Base-by-base conservation (phyloP, 2,888 invertebrate genomes). In the Aporophyla nigra region DNA sequence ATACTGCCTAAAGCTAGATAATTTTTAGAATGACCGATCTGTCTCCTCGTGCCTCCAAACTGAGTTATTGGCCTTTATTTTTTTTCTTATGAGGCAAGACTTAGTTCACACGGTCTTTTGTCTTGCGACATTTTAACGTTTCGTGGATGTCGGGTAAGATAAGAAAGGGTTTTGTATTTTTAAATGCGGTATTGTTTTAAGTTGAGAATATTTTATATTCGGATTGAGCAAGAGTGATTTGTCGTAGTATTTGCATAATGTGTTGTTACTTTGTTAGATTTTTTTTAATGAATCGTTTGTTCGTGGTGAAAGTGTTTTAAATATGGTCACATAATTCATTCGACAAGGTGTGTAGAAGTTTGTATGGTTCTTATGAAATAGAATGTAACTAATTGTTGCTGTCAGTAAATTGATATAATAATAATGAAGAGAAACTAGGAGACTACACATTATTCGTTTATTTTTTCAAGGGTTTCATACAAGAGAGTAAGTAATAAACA, bases 91-190 rank as follows among this genome's bases (percentile, higher is more conserved):
- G 91, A 90, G 82, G 93, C 94, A 94, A 95, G 88, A 84, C 63
- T 81, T 85, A 83, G 91, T 95, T 96, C 96, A 92, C 96, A 96
- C 96, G 95, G 93, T 91, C 93, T 92, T 92, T 90, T 86, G 79
- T 84, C 90, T 95, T 95, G 94, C 95, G 95, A 96, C 95, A 95
- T 90, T 91, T 89, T 86, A 91, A 83, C 91, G 93, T 94, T 94
- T 94, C 91, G 92, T 93, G 86, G 93, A 94, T 93, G 91, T 92
- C 90, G 90, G 86, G 90, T 80, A 74, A 92, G 95, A 95, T 95
- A 95, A 94, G 92, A 92, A 94, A 94, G 93, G 94, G 94, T 93
- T 94, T 94, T 94, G 94, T 95, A 93, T 86, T 92, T 93, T 93
- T 93, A 94, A 93, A 95, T 93, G 93, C 91, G 86, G 92, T 93